phyloP scores from a whole-genome alignment of 2,888 invertebrate species.

The Chesias legatella region DNA sequence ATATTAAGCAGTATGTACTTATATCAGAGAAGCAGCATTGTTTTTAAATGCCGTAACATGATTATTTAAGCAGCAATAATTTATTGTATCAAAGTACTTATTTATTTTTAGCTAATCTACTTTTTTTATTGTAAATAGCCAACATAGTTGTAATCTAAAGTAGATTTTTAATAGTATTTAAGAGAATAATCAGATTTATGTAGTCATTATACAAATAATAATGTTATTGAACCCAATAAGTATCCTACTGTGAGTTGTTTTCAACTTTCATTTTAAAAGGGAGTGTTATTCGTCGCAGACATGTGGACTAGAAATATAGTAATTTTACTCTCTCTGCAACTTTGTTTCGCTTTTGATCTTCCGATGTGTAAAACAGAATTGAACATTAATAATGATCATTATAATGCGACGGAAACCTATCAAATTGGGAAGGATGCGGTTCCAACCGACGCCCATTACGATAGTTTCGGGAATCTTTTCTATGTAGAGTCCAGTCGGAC shows the following conservation, averaged over 20 bases:
- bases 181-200: too few relatives aligned
- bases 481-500: constrained; percentile 51
- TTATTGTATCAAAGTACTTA: too few relatives aligned
- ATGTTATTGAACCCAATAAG: too few relatives aligned
- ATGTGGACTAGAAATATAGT: constrained; percentile 36
- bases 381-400: constrained; percentile 52
- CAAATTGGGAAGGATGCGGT: constrained; percentile 46
- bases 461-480: constrained; percentile 59
- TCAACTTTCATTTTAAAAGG: constrained; percentile 2
- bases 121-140: too few relatives aligned
- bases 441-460: constrained; percentile 62
- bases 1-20: too few relatives aligned
- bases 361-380: constrained; percentile 51
- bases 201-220: too few relatives aligned
- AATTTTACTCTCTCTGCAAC: constrained; percentile 31
- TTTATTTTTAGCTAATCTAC: too few relatives aligned
- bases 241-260: too few relatives aligned
- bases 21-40: too few relatives aligned
- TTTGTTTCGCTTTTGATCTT: constrained; percentile 51
- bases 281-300: constrained; percentile 9
- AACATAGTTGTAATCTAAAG: constrained; percentile 1
- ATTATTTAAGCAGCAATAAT: too few relatives aligned
- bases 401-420: constrained; percentile 46
- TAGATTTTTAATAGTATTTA: too few relatives aligned
- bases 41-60: too few relatives aligned